Evolutionary conservation across 2,888 invertebrate species (phyloP).

Genomic region (Meteorus colon): DNA sequence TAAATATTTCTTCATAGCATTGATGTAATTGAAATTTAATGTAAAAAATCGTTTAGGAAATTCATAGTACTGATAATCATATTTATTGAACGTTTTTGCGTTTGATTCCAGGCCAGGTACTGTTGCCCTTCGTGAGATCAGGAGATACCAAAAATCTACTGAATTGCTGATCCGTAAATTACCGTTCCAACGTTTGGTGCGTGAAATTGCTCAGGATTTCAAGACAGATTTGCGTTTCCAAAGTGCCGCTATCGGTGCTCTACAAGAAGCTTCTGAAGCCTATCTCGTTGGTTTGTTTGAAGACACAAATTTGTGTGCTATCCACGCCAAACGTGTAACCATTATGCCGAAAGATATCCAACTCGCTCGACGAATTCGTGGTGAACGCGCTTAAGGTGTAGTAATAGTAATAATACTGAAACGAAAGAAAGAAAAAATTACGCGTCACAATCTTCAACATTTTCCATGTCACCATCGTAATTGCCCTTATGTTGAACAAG

Average conservation of each 20-base stretch:
- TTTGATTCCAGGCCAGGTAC: conserved; percentile 84
- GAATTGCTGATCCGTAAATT: conserved; percentile 96
- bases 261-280: conserved; percentile 93
- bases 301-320: conserved; percentile 98
- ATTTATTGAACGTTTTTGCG: neutral
- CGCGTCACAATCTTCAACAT: conserved; percentile 19
- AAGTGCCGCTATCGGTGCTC: conserved; percentile 93
- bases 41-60: neutral
- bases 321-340: conserved; percentile 97
- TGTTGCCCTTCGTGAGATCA: conserved; percentile 96
- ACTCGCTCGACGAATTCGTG: conserved; percentile 95
- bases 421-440: neutral
- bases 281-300: conserved; percentile 96
- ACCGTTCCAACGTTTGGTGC: conserved; percentile 95
- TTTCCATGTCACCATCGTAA: conserved; percentile 50
- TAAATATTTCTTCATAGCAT: conserved; percentile 44
- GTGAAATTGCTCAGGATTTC: conserved; percentile 98
- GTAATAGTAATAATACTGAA: neutral
- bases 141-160: conserved; percentile 97
- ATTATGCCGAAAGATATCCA: conserved; percentile 99
- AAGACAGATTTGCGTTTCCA: conserved; percentile 97
- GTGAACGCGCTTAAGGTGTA: conserved; percentile 88
- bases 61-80: neutral
- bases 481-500: conserved; percentile 9
- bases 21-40: conserved; percentile 11